These are phyloP conservation scores for Megastigmus dorsalis DNA, from an alignment of 2,888 invertebrate species.

Conservation along the genomic window DNA sequence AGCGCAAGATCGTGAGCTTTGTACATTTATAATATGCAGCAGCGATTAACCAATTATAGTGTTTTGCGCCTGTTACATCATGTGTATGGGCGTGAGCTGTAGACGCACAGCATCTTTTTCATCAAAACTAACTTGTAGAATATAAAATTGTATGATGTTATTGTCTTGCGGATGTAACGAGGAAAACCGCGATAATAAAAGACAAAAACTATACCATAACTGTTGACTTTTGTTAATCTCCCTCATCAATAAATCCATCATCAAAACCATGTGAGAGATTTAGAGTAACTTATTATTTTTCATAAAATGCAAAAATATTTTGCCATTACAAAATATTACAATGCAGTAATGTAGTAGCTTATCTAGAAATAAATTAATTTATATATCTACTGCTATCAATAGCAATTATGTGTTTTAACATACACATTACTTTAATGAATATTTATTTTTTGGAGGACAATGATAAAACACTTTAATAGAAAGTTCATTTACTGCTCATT, in stretches of 20 bases:
- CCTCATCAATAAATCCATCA: too few species aligned
- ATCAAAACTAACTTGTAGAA: conserved; percentile 72
- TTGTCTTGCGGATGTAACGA: conserved; percentile 64
- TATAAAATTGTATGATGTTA: conserved; percentile 67
- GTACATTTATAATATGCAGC: conserved; percentile 67
- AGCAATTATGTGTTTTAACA: conserved; percentile 34
- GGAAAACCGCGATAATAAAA: conserved; percentile 63
- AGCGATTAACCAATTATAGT: conserved; percentile 59
- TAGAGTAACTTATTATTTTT: conserved; percentile 51
- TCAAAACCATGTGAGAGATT: conserved; percentile 24
- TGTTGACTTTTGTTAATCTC: neutral
- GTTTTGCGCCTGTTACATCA: conserved; percentile 49
- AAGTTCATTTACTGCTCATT: conserved; percentile 51
- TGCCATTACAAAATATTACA: conserved; percentile 55
- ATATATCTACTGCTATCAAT: conserved; percentile 49
- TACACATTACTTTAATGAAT: conserved; percentile 35
- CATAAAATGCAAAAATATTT: conserved; percentile 56
- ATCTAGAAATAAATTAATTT: conserved; percentile 55
- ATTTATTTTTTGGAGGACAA: conserved; percentile 43
- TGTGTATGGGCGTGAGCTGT: conserved; percentile 46
- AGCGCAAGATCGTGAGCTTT: conserved; percentile 63
- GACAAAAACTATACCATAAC: conserved; percentile 46
- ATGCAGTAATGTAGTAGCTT: conserved; percentile 48
- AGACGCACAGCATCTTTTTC: conserved; percentile 60
- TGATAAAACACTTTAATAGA: conserved; percentile 48